Base-by-base conservation (phyloP, 2,888 invertebrate genomes). In the Luperina nickerlii region DNA sequence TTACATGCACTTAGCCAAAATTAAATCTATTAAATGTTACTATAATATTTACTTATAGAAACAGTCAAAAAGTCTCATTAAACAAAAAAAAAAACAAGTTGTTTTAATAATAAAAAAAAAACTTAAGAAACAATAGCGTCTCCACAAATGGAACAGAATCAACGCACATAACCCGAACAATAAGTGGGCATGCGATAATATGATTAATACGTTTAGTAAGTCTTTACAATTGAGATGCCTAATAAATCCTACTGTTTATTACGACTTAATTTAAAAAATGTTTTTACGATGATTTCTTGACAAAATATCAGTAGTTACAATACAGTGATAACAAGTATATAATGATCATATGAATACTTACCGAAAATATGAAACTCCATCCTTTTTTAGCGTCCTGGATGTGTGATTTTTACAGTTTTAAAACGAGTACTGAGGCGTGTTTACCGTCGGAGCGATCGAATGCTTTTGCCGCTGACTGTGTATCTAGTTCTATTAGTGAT, bases 281-380 rank as follows among this genome's bases (percentile, higher is more conserved):
- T 38, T 15, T n/a, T 38, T 18, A n/a, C 6, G 38, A 57, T 38
- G 6, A 42, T 45, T 42, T 71, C n/a, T 42, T 72, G 27, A 45
- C 38, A 27, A 60, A 72, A 32, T 69, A 54, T 20, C 60, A 72
- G 18, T 20, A 57, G 11, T 60, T 42, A n/a, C 11, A 27, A n/a
- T 42, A 60, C n/a, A 2, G 24, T 63, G 15, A 2, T 32, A 48
- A 48, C 24, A 32, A 32, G 32, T 9, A 57, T 3, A 70, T 57
- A 70, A 38, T 57, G 57, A 15, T 48, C 48, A 63, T 45, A 62
- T 48, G 20, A 62, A 20, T 72, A 62, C 62, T 73, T 63, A 45
- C 73, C 32, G 62, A 62, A 72, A 48, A 24, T 48, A 62, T 72
- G 72, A 65, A 65, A 74, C 13, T 51, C 18, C 65, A n/a, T 74